Evolutionary conservation across 2,888 invertebrate genomes (phyloP).

Genomic region (Acrobasis suavella): DNA sequence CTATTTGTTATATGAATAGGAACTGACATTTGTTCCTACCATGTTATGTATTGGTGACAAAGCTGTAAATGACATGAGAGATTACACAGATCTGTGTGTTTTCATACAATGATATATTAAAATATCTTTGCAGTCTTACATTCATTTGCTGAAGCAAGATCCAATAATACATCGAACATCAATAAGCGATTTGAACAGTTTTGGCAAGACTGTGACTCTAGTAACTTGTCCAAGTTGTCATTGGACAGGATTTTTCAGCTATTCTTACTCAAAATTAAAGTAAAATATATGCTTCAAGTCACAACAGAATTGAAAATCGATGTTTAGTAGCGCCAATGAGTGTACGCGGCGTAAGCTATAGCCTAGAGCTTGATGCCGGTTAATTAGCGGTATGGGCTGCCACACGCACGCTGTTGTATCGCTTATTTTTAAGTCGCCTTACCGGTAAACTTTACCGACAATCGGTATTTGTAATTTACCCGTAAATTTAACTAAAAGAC

Average conservation of each 20-base stretch:
- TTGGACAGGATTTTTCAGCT: not conserved
- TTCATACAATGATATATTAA: too few species aligned
- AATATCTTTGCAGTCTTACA: too few species aligned
- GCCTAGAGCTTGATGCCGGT: slow-evolving; percentile 18
- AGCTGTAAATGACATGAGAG: too few species aligned
- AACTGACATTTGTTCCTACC: too few species aligned
- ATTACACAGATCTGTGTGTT: too few species aligned
- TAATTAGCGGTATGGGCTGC: slow-evolving; percentile 42
- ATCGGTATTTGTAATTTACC: not conserved
- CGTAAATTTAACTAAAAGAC: not conserved
- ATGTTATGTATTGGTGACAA: too few species aligned
- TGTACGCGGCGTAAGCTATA: slow-evolving; percentile 7
- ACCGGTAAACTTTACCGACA: not conserved
- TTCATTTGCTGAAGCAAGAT: too few species aligned
- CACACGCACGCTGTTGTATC: slow-evolving; percentile 69
- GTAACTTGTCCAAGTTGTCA: too few species aligned
- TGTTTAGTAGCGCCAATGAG: slow-evolving; percentile 5
- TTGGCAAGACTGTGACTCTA: too few species aligned
- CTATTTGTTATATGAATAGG: too few species aligned
- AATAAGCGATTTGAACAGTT: too few species aligned
- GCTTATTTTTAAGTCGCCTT: slow-evolving; percentile 27
- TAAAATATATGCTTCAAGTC: not conserved
- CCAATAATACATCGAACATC: too few species aligned
- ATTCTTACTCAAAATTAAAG: not conserved
- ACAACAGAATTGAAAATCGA: slow-evolving; percentile 12